Percentiles rank a stretch among this genome's conserved stretches.
Evolutionary conservation across 1,140 invertebrate genomes (phyloP).

Genomic region (Papilio helenus): DNA sequence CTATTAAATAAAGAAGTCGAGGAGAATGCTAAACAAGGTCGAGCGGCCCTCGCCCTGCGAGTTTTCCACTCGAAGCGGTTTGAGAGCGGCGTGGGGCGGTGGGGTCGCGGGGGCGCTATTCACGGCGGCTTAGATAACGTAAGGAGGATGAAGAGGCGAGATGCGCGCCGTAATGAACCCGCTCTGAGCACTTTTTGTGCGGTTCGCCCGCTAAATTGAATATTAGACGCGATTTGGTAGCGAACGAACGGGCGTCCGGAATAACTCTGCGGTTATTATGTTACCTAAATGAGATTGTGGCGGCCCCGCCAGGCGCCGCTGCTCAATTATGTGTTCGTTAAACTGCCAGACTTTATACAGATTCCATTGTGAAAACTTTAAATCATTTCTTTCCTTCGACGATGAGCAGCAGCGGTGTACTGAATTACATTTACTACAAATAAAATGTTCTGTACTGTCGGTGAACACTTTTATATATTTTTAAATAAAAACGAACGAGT

Average conservation of each 20-base stretch:
- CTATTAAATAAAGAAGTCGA: slow-evolving; percentile 81
- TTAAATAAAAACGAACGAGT: slow-evolving; percentile 4
- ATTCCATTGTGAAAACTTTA: slow-evolving; percentile 21
- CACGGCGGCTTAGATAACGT: slow-evolving; percentile 81
- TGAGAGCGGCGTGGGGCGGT: slow-evolving; percentile 53
- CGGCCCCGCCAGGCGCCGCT: slow-evolving; percentile 65
- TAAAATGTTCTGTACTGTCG: background rate
- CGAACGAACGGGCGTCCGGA: slow-evolving; percentile 74
- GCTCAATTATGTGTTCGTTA: slow-evolving; percentile 72
- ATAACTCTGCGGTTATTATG: slow-evolving; percentile 80
- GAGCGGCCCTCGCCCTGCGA: slow-evolving; percentile 77
- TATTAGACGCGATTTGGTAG: slow-evolving; percentile 80
- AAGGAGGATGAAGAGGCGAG: slow-evolving; percentile 80
- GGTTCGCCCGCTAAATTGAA: slow-evolving; percentile 80
- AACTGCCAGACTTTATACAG: slow-evolving; percentile 53
- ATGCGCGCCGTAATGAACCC: slow-evolving; percentile 80
- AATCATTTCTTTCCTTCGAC: background rate
- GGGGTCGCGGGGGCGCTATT: slow-evolving; percentile 68
- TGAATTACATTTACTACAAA: slow-evolving; percentile 7
- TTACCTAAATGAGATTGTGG: slow-evolving; percentile 78
- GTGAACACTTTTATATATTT: background rate
- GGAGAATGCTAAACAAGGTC: slow-evolving; percentile 81
- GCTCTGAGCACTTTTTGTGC: slow-evolving; percentile 79
- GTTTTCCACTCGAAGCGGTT: slow-evolving; percentile 78
- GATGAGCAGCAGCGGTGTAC: background rate